phyloP scores from a whole-genome alignment of 2,797 vertebrate genomes.

The Betta splendens region DNA sequence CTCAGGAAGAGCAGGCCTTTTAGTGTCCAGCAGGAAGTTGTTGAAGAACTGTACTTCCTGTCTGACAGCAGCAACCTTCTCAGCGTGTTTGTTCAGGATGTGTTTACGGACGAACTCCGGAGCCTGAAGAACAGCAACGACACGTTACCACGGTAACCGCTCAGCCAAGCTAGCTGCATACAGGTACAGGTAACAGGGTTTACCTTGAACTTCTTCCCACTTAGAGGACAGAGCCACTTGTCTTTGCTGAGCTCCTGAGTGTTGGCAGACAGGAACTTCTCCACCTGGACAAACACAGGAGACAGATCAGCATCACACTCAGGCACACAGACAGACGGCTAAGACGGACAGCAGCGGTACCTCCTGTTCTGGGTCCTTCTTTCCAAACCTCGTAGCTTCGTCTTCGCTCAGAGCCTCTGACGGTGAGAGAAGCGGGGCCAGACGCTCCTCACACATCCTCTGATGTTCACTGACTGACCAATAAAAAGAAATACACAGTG shows the following conservation, averaged over 20 bases:
- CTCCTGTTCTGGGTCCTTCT: constrained; percentile 89
- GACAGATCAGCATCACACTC: not conserved
- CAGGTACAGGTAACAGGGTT: not conserved
- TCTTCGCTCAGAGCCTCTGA: constrained; percentile 77
- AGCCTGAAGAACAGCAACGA: constrained; percentile 74
- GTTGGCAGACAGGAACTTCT: constrained; percentile 89
- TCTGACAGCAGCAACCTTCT: constrained; percentile 89
- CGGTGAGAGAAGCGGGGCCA: constrained; percentile 83
- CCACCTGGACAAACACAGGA: constrained; percentile 72
- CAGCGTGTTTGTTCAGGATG: constrained; percentile 91
- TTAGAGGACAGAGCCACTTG: constrained; percentile 92
- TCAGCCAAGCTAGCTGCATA: not conserved
- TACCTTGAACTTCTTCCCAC: constrained; percentile 93
- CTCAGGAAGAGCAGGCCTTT: constrained; percentile 87
- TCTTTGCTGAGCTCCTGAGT: constrained; percentile 92
- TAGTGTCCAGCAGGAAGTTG: constrained; percentile 90
- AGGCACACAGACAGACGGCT: accelerated
- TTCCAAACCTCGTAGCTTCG: constrained; percentile 76
- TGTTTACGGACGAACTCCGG: constrained; percentile 96
- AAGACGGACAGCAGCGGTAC: constrained; percentile 6
- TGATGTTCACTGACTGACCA: constrained; percentile 83
- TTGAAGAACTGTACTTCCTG: constrained; percentile 93
- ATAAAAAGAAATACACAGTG: not conserved
- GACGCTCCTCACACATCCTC: constrained; percentile 89
- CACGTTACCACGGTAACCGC: constrained; percentile 9